Evolutionary conservation across 2,113 vertebrate genomes (phyloP), one percentile per base, ranked within the genome.

Genomic region (Ochotona princeps): DNA sequence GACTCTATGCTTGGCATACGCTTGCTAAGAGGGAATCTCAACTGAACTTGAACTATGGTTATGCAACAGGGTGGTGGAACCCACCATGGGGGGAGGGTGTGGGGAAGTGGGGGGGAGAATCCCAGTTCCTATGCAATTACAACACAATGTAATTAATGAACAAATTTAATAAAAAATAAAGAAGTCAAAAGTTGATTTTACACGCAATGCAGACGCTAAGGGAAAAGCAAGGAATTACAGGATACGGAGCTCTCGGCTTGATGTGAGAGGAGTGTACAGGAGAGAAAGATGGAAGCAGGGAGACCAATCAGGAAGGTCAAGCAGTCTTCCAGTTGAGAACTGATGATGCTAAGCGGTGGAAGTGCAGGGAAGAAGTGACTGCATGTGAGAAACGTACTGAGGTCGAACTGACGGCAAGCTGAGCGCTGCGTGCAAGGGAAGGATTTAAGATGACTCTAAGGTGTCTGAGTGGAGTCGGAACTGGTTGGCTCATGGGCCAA

Each of bases 231-330:
- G 73, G 25, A 47, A 79, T 83, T 70, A 74, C 26, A 74, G 47
- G 13, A 72, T 66, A 35, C 2, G 81, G 51, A 89, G 51, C 18
- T 28, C 8, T 75, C 51, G 30, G 26, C 32, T 73, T 85, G 14
- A 13, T 60, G 28, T 32, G 49, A 83, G 51, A 95, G 81, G 0
- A 69, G 38, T 60, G 63, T 18, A 76, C 0, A 28, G 38, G 10
- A 87, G 14, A 80, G n/a, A 80, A 89, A 93, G 75, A 67, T 28
- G 49, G 32, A 93, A 67, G 72, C 83, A 66, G 10, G 57, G 70
- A 38, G 38, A 75, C 51, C 60, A 74, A 63, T 65, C 21, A 91
- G 12, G 38, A 95, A 88, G 79, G n/a, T 44, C 66, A 73, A 92
- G 63, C 17, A 26, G 67, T 73, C 67, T 73, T 87, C 78, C 57